These are phyloP conservation scores for cat (Felis catus) DNA, from an alignment of 2,113 vertebrate genomes.

Conservation along the genomic window DNA sequence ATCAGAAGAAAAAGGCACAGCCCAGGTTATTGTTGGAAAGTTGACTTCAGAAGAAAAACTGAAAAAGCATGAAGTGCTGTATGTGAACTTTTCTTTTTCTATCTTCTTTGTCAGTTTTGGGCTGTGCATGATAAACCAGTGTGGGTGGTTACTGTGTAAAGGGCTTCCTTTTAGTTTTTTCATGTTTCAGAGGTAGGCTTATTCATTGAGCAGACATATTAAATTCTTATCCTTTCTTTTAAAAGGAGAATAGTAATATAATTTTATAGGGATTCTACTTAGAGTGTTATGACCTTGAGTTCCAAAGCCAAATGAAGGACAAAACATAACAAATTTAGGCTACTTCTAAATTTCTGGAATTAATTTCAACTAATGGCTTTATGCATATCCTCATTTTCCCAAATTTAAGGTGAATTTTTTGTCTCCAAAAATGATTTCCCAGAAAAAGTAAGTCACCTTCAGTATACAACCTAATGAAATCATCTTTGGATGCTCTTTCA, in stretches of 20 bases:
- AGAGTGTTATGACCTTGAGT: neutral
- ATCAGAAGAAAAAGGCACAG: neutral
- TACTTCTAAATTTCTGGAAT: conserved; percentile 26
- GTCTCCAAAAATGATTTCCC: conserved; percentile 33
- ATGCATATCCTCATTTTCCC: neutral
- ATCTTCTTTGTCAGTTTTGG: neutral
- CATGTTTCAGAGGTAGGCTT: neutral
- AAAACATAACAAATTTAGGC: neutral
- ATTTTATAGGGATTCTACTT: neutral
- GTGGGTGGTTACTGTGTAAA: neutral
- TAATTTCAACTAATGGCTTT: neutral
- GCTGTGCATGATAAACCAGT: neutral
- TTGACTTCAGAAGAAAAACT: conserved; percentile 23
- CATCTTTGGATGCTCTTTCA: neutral
- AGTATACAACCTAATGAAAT: neutral
- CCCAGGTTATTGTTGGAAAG: neutral
- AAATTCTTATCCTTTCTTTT: conserved; percentile 47
- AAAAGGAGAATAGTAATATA: neutral
- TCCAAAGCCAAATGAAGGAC: conserved; percentile 14
- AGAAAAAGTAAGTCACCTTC: conserved; percentile 30
- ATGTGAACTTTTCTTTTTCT: neutral
- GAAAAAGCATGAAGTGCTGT: neutral
- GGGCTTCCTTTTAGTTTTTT: neutral
- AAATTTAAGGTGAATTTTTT: neutral
- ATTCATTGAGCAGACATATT: neutral